Evolutionary conservation across 2,797 vertebrate genomes (phyloP), one percentile per base, ranked within the genome.

Genomic region (Syngnathus rostellatus): DNA sequence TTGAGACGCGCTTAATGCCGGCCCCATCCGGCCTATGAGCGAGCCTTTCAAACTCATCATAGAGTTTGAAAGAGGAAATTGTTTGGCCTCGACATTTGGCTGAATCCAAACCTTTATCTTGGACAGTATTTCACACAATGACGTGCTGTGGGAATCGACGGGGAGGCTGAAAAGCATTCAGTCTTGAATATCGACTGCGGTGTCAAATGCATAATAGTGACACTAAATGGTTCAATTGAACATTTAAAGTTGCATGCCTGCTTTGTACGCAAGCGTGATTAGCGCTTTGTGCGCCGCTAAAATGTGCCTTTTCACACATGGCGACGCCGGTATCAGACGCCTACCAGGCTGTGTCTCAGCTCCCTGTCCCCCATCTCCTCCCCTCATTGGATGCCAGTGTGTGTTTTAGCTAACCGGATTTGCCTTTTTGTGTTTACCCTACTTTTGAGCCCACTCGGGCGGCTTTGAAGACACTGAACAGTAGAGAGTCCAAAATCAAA

Each of bases 1-100:
- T 79, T 83, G 80, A 88, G 86, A 89, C 84, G 85, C 79, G 81
- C 79, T 89, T 82, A 83, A 57, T 81, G 76, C 19, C 57, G 8
- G 72, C 63, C 62, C 78, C 80, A 76, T 81, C 80, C 83, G 82
- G 77, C 70, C 80, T 65, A 66, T 67, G 70, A 76, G 68, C 8
- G 65, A 75, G 79, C 76, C 71, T 68, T 76, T 80, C 82, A 83
- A 81, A 78, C 59, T 63, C 70, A 77, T 78, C 54, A 76, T 61
- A 9, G 38, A 76, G 83, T 77, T 65, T 82, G 69, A 85, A 72
- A 68, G 59, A 63, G 66, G 67, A 71, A 74, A 64, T 66, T 80
- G 79, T 80, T 75, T 70, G 65, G 46, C 62, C 19, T 43, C 70
- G 69, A 77, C 59, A 21, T 37, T 17, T 73, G 63, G 14, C 31